Conservation (phyloP, 1,140 invertebrate species). For the Drosophila lacertosa region DNA sequence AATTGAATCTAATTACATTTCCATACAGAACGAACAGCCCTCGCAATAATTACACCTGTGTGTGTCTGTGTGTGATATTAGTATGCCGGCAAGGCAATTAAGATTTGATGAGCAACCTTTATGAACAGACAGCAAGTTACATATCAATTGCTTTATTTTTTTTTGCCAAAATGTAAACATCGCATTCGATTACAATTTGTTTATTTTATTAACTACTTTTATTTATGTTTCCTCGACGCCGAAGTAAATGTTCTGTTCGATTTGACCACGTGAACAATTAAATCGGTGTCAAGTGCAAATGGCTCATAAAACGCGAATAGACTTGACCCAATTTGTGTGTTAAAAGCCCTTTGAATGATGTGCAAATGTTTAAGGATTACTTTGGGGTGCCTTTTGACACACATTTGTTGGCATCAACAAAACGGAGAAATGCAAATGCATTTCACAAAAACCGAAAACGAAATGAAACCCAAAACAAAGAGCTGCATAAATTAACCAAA, state of each 20-base stretch:
- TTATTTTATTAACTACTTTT: conserved; percentile 29
- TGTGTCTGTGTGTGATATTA: background rate
- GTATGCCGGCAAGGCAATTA: conserved; percentile 29
- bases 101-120: conserved; percentile 44
- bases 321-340: conserved; percentile 59
- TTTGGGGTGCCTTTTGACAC: conserved; percentile 46
- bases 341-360: conserved; percentile 11
- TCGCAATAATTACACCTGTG: background rate
- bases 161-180: conserved; percentile 36
- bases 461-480: conserved; percentile 35
- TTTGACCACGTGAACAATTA: conserved; percentile 13
- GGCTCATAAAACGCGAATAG: conserved; percentile 19
- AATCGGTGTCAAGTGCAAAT: conserved; percentile 51
- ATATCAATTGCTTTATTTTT: conserved; percentile 43
- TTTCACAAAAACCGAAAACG: conserved; percentile 50
- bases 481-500: conserved; percentile 59
- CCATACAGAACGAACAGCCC: conserved; percentile 1
- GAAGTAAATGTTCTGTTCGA: conserved; percentile 47
- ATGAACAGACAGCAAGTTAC: conserved; percentile 27
- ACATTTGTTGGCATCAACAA: conserved; percentile 13
- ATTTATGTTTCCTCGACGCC: conserved; percentile 11
- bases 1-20: background rate
- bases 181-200: conserved; percentile 34
- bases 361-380: conserved; percentile 45
- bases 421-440: conserved; percentile 66